Base-by-base conservation (phyloP, 2,888 invertebrate species). In the Temnothorax rugatulus region DNA sequence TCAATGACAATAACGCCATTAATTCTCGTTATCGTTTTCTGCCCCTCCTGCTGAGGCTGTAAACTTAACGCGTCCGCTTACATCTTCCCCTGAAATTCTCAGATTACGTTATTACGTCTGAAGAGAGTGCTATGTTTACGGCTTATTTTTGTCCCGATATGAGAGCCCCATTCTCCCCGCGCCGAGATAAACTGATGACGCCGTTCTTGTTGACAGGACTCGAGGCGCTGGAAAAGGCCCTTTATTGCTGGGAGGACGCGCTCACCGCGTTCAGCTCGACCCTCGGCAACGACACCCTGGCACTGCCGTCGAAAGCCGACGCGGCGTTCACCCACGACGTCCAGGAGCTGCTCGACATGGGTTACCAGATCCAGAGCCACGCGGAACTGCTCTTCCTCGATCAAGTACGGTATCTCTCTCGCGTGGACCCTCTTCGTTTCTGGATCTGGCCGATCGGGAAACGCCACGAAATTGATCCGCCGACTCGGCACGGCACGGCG, bases 211-310 rank as follows among this genome's bases (percentile, higher is more conserved):
- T 69, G 34, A 25, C 47, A 97, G 98, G 99, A 54, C 97, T 99
- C 97, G 99, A 99, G 95, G 98, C 99, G 0, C 95, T 99, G 90
- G 98, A 98, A 93, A 97, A 97, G 25, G 98, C 98, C 86, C 97
- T 99, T 89, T 98, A 97, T 93, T 98, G 97, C 94, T 99, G 99
- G 99, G 99, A 99, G 95, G 99, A 99, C 95, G 99, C 99, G 15
- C 95, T 99, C 89, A 97, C 97, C 0, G 97, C 97, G 57, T 98
- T 98, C 93, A 96, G 96, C 57, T 95, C 96, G 25, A 93, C 95
- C 86, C 96, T 96, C 77, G 96, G 96, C 93, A 96, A 96, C 91
- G 94, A 94, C 44, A 96, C 97, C 0, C 95, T 97, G 66, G 96
- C 97, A 50, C 96, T 98, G 88, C 97, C 98, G 13, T 97, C 97